Conservation (phyloP, 2,113 vertebrate genomes). For the Phalacrocorax pelagicus region DNA sequence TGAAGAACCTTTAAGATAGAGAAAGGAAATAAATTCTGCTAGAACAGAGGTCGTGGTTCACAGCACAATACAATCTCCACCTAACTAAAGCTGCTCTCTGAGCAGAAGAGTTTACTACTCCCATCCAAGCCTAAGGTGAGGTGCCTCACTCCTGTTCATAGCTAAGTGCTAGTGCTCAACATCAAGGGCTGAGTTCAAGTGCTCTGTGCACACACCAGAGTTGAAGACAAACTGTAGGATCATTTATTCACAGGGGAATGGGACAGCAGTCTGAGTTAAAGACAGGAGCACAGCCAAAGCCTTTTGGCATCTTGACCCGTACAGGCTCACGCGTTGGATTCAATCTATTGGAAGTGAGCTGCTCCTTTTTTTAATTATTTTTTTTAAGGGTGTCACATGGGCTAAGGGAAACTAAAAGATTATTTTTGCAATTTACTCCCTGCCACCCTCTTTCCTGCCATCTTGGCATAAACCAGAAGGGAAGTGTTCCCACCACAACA, state of each 20-base stretch:
- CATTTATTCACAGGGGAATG: background rate
- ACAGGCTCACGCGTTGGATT: fast-evolving
- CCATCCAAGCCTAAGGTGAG: background rate
- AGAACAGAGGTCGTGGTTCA: background rate
- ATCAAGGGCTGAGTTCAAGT: background rate
- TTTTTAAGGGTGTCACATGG: background rate
- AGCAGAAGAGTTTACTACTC: background rate
- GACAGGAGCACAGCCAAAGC: background rate
- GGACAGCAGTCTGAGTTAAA: fast-evolving
- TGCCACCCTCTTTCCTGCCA: background rate
- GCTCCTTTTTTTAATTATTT: background rate
- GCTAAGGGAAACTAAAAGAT: background rate
- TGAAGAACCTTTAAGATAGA: conserved; percentile 86
- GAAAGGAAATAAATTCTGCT: background rate
- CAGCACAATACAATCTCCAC: background rate
- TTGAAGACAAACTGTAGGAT: background rate
- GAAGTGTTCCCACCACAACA: background rate
- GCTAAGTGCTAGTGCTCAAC: background rate
- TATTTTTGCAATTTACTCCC: background rate
- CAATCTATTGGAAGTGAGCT: background rate
- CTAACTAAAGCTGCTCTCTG: background rate
- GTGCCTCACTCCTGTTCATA: background rate
- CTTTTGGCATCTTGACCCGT: background rate
- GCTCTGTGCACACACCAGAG: background rate
- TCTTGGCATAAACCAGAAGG: background rate